Base-by-base conservation (phyloP, 2,797 vertebrate genomes). In the Semotilus atromaculatus region DNA sequence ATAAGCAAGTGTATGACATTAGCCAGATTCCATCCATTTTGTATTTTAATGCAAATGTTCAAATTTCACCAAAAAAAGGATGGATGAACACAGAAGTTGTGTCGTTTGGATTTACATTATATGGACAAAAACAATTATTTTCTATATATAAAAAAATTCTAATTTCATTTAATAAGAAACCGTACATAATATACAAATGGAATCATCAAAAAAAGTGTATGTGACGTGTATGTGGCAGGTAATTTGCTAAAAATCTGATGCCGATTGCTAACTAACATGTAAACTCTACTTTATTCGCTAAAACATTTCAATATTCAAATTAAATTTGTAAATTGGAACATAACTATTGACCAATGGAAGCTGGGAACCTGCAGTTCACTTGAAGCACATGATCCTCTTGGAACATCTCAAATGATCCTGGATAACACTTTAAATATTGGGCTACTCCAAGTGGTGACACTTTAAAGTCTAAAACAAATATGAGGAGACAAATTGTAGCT, bases 391-490 rank as follows among this genome's bases (percentile, higher is more conserved):
- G 36, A 60, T 38, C 34, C 21, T 76, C 74, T 76, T 58, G 34
- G 23, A 76, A 60, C 53, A 60, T 60, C 36, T 60, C 34, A 40
- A 60, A 77, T 26, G 0, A 40, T 40, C 16, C 53, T 43, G 5
- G 36, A 60, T 19, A 60, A 64, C 14, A 40, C 81, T 71, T 80
- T 83, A 87, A 89, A 82, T 81, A 67, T 48, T 26, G 11, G 43
- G 45, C 80, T 81, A 84, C 85, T 78, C 66, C 74, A 84, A 85
- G 55, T 78, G 78, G 45, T 85, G 85, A 76, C 86, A 89, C 85
- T 88, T 92, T 91, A 91, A 79, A 86, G 55, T 78, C 84, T 87
- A 89, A 90, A 81, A 78, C 31, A 79, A 36, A 45, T 51, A 58
- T 83, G 51, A 55, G 36, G 51, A 86, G 72, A 86, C 43, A 89